Conservation (phyloP, 2,797 vertebrate species). For the Agapornis canus region DNA sequence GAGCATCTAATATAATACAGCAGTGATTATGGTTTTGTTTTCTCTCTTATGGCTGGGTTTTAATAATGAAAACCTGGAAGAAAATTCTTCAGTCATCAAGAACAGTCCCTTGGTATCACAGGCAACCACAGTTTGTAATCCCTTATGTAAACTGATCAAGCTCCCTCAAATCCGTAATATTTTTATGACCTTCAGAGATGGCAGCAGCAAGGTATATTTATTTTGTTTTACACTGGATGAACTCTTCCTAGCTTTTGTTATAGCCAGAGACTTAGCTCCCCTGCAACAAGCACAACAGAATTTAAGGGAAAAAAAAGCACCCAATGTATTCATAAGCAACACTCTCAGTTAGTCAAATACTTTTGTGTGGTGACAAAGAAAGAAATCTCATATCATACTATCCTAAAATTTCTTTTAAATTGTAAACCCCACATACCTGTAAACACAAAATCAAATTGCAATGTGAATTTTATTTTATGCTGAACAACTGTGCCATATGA, state of each 20-base stretch:
- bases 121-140: background rate
- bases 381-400: background rate
- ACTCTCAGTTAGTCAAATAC: background rate
- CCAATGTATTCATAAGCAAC: background rate
- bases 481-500: background rate
- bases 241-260: background rate
- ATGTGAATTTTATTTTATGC: background rate
- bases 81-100: background rate
- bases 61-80: background rate
- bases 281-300: background rate
- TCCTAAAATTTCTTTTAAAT: background rate
- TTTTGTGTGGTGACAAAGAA: background rate
- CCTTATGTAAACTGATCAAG: conserved; percentile 8
- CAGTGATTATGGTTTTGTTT: background rate
- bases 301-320: background rate
- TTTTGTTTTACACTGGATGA: background rate
- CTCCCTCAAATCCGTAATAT: background rate
- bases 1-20: background rate
- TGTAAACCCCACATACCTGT: background rate
- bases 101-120: background rate
- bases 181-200: conserved; percentile 43
- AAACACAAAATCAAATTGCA: background rate
- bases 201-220: background rate
- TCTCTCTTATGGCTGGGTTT: background rate
- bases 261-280: background rate